Evolutionary conservation across 2,797 vertebrate species (phyloP).

Genomic region (Gambelia wislizenii): DNA sequence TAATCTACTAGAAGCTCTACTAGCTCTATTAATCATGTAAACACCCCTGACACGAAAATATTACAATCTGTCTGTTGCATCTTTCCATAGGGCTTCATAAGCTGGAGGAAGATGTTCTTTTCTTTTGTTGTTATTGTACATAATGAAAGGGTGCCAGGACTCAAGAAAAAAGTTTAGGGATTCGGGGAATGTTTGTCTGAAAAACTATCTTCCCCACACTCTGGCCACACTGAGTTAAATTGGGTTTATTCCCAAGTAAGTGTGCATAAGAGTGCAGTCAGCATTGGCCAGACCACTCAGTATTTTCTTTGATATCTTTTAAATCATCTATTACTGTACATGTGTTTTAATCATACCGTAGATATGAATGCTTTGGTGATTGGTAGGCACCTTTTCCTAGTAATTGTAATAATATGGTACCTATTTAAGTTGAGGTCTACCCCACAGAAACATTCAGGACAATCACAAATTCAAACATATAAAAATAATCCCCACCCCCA

Average conservation of each 20-base stretch:
- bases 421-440: conserved; percentile 47
- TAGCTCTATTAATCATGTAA: no score
- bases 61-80: no score
- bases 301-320: background rate
- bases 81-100: no score
- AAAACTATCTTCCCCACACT: no score
- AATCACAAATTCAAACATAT: conserved; percentile 56
- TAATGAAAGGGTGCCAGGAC: no score
- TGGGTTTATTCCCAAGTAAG: background rate
- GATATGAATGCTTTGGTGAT: background rate
- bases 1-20: no score
- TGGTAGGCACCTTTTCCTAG: conserved; percentile 16
- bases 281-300: background rate
- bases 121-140: no score
- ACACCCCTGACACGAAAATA: no score
- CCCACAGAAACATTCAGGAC: conserved; percentile 61
- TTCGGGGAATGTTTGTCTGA: no score
- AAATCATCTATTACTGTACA: conserved; percentile 5
- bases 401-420: conserved; percentile 20
- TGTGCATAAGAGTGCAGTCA: background rate
- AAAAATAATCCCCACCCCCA: conserved; percentile 31
- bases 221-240: background rate
- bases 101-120: no score
- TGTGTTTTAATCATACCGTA: conserved; percentile 24
- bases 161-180: no score